These are phyloP conservation scores for Melanostoma scalare DNA, from an alignment of 2,888 invertebrate species.

Conservation along the genomic window DNA sequence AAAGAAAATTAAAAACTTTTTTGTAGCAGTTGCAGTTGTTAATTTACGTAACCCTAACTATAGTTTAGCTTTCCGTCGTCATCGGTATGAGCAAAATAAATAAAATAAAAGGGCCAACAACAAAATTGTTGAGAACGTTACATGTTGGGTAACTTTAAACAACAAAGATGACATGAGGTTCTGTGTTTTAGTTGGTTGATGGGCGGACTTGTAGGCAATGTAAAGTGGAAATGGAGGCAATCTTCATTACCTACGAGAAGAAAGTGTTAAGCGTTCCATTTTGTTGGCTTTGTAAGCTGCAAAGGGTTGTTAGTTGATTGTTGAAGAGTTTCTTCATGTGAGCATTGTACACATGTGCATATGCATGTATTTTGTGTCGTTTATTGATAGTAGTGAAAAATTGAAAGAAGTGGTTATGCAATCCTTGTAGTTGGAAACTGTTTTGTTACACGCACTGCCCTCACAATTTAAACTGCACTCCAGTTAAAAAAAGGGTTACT, in stretches of 20 bases:
- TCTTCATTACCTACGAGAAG: conserved; percentile 26
- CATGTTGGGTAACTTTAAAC: conserved; percentile 48
- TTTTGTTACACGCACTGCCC: conserved; percentile 34
- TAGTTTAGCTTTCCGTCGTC: background rate
- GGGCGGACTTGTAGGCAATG: background rate
- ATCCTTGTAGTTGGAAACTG: conserved; percentile 40
- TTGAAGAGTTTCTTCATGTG: conserved; percentile 9
- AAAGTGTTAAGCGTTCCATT: conserved; percentile 52
- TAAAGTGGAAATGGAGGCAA: conserved; percentile 9
- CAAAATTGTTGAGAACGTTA: conserved; percentile 34
- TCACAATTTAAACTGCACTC: conserved; percentile 29
- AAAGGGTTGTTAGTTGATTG: conserved; percentile 9
- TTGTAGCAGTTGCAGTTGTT: conserved; percentile 11
- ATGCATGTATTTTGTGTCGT: conserved; percentile 6
- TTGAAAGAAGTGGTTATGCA: conserved; percentile 38
- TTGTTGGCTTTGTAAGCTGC: conserved; percentile 24
- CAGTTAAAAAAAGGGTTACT: background rate
- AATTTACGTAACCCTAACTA: conserved; percentile 44
- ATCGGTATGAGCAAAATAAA: conserved; percentile 40
- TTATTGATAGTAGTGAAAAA: conserved; percentile 23
- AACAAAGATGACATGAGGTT: conserved; percentile 39
- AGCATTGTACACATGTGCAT: conserved; percentile 8
- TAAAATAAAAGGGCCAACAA: conserved; percentile 36
- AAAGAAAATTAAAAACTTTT: conserved; percentile 58
- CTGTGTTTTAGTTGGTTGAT: background rate